phyloP scores from a whole-genome alignment of 2,113 vertebrate species.

The Drymodes brunneopygia region DNA sequence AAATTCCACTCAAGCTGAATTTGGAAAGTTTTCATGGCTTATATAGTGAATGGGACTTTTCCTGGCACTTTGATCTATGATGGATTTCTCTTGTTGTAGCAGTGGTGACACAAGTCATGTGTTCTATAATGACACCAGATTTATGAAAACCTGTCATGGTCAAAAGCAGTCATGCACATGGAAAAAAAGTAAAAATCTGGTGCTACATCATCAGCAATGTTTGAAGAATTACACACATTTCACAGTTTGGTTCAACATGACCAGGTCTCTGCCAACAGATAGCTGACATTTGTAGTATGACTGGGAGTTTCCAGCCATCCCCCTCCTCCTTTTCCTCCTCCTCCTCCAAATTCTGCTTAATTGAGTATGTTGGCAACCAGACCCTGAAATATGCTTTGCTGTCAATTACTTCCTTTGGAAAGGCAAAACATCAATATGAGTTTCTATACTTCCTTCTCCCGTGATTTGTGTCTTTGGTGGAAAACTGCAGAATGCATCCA shows the following conservation, averaged over 20 bases:
- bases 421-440: background rate
- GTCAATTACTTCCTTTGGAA: slow-evolving; percentile 18
- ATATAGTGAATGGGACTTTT: slow-evolving; percentile 34
- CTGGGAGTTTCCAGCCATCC: background rate
- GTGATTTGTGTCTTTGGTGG: background rate
- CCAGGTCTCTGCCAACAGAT: slow-evolving; percentile 29
- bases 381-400: slow-evolving; percentile 47
- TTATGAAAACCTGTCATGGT: slow-evolving; percentile 59
- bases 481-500: background rate
- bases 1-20: slow-evolving; percentile 40
- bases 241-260: slow-evolving; percentile 41
- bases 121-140: slow-evolving; percentile 54
- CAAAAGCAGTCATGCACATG: slow-evolving; percentile 15
- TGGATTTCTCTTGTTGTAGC: slow-evolving; percentile 54
- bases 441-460: background rate
- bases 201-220: slow-evolving; percentile 31
- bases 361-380: slow-evolving; percentile 32
- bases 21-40: slow-evolving; percentile 47
- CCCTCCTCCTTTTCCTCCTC: background rate
- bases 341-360: slow-evolving; percentile 42
- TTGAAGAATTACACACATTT: slow-evolving; percentile 45
- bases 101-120: slow-evolving; percentile 59
- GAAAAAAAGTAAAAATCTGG: background rate
- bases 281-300: background rate
- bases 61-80: slow-evolving; percentile 44